Evolutionary conservation across 1,140 invertebrate species (phyloP).

Genomic region (Trinorchestia longiramus): DNA sequence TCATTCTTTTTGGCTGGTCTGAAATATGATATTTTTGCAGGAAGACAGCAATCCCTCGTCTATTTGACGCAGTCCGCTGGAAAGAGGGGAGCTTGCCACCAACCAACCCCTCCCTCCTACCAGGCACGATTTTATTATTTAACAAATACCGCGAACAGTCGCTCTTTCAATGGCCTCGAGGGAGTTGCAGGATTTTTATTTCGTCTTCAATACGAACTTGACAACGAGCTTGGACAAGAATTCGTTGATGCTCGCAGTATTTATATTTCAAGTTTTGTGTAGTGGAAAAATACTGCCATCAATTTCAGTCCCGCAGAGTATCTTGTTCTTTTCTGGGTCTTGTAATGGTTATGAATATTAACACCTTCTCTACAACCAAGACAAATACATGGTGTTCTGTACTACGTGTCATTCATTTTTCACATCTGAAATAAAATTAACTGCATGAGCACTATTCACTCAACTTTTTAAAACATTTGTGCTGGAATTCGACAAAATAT

Average conservation of each 20-base stretch:
- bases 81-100: neutral
- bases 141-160: neutral
- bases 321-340: no score
- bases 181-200: neutral
- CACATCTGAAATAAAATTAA: no score
- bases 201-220: neutral
- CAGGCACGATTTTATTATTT: neutral
- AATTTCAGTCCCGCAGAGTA: neutral
- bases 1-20: neutral
- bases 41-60: neutral
- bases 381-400: no score
- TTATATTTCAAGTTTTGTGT: neutral
- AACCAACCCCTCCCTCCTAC: no score
- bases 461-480: no score
- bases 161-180: neutral
- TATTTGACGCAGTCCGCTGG: neutral
- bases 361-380: no score
- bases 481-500: no score
- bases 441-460: no score
- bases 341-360: no score
- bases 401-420: no score
- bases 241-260: neutral
- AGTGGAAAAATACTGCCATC: neutral
- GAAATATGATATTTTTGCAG: neutral
- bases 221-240: neutral